Conservation (phyloP, 2,113 vertebrate species). For the Melozone crissalis region DNA sequence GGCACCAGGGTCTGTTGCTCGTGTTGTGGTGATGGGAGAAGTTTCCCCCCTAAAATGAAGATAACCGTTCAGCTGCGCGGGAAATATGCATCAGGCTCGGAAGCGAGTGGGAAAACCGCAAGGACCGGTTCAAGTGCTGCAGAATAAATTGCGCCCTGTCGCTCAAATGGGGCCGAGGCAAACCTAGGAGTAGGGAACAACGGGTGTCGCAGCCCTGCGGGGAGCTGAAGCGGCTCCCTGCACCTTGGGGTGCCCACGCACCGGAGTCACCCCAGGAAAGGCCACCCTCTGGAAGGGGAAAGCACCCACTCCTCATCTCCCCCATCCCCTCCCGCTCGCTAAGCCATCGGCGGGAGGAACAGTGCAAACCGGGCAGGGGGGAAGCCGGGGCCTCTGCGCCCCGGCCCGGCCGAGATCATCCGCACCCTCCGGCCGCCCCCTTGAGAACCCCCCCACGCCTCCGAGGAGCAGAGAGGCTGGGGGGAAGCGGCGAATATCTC, state of each 20-base stretch:
- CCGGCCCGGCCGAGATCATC: neutral
- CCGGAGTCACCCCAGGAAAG: neutral
- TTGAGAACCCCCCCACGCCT: neutral
- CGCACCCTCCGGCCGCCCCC: neutral
- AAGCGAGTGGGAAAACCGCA: neutral
- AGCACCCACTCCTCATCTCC: neutral
- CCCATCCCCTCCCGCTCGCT: too few relatives aligned
- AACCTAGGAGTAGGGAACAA: neutral
- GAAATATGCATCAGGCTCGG: neutral
- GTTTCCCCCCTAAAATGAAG: neutral
- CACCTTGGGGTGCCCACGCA: neutral
- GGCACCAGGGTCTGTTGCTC: neutral
- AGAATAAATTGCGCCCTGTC: neutral
- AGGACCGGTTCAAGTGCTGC: neutral
- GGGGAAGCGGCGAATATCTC: slow-evolving; percentile 79
- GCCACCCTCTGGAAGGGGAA: neutral
- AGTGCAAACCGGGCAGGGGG: neutral
- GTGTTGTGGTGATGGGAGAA: neutral
- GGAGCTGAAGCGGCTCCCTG: too few relatives aligned
- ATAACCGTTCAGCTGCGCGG: neutral
- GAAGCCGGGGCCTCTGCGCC: neutral
- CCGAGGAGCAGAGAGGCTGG: neutral
- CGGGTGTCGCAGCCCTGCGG: rapidly evolving
- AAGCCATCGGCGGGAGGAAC: neutral
- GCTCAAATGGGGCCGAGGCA: neutral